phyloP scores from a whole-genome alignment of 1,140 invertebrate species.

The Oryzaephilus surinamensis region DNA sequence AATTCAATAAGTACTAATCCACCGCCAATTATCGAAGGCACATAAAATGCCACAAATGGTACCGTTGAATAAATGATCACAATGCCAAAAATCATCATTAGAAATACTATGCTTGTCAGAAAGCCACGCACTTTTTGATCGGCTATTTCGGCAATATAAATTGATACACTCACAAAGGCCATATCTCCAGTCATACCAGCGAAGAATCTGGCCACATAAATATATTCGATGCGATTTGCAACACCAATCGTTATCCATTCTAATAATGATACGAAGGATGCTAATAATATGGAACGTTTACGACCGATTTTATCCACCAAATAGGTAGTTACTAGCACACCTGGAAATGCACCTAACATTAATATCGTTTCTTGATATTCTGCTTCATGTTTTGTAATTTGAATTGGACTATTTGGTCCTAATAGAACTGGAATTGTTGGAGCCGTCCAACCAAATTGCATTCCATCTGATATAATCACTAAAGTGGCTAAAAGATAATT shows the following conservation, averaged over 20 bases:
- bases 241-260: conserved; percentile 51
- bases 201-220: conserved; percentile 41
- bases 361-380: conserved; percentile 51
- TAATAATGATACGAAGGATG: conserved; percentile 45
- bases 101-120: conserved; percentile 23
- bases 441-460: conserved; percentile 45
- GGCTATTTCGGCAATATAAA: too few relatives aligned
- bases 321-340: conserved; percentile 42
- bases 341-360: conserved; percentile 49
- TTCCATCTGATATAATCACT: too few relatives aligned
- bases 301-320: conserved; percentile 53
- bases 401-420: conserved; percentile 27
- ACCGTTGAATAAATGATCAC: conserved; percentile 24
- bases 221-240: conserved; percentile 33
- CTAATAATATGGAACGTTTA: conserved; percentile 45
- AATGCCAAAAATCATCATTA: conserved; percentile 28
- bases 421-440: conserved; percentile 45
- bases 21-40: too few relatives aligned
- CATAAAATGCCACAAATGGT: conserved; percentile 25
- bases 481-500: too few relatives aligned
- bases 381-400: conserved; percentile 25
- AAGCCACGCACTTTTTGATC: too few relatives aligned
- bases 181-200: conserved; percentile 25
- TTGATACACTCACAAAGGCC: conserved; percentile 27
- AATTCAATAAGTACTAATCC: too few relatives aligned